Conservation (phyloP, 2,113 vertebrate species). For the Laticauda colubrina region DNA sequence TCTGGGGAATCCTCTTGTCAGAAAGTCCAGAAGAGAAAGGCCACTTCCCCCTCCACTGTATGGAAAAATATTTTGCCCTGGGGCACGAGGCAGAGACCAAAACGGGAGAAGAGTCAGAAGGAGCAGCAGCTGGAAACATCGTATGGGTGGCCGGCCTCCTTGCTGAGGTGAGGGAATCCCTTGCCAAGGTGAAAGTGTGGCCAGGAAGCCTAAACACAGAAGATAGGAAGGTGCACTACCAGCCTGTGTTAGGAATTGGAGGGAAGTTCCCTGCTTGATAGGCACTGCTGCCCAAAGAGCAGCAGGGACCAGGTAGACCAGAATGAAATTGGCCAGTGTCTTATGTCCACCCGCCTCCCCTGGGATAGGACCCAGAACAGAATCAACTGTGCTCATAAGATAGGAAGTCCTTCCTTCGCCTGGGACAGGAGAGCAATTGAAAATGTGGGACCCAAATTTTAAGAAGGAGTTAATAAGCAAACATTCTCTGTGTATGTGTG, state of each 20-base stretch:
- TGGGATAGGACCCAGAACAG: background rate
- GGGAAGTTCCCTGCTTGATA: background rate
- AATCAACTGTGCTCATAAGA: background rate
- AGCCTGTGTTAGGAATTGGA: background rate
- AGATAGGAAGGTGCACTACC: background rate
- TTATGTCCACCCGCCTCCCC: background rate
- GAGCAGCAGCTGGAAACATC: background rate
- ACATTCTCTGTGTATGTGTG: background rate
- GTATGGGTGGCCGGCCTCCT: background rate
- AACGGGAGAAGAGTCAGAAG: background rate
- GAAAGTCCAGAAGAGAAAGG: background rate
- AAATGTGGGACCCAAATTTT: background rate
- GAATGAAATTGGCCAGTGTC: background rate
- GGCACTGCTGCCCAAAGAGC: background rate
- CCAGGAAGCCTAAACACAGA: background rate
- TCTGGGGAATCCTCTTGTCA: background rate
- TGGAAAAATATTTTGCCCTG: background rate
- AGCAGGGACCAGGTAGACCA: background rate
- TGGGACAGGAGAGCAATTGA: background rate
- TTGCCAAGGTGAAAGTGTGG: background rate
- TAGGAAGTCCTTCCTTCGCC: background rate
- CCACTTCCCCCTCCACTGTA: too few species aligned
- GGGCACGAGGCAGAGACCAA: background rate
- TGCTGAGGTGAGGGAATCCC: background rate
- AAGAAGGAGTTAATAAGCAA: background rate